phyloP scores from a whole-genome alignment of 2,888 invertebrate species.

The Oligia latruncula region DNA sequence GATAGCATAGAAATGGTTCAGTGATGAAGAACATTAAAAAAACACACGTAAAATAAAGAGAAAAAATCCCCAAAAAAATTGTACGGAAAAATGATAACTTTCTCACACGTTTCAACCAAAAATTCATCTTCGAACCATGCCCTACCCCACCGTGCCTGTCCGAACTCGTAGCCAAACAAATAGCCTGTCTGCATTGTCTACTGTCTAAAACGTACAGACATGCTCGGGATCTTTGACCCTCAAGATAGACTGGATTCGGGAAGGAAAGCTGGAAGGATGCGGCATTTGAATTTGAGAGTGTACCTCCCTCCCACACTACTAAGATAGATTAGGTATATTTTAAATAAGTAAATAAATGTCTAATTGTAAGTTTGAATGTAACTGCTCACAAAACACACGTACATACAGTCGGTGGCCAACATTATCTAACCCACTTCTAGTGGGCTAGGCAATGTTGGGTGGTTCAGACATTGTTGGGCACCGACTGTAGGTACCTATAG shows the following conservation, averaged over 20 bases:
- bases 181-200: slow-evolving; percentile 61
- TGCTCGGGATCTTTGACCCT: slow-evolving; percentile 79
- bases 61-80: not conserved
- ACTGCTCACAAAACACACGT: no score
- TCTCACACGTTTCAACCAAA: not conserved
- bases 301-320: no score
- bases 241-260: slow-evolving; percentile 57
- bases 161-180: slow-evolving; percentile 54
- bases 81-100: not conserved
- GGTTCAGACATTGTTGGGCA: no score
- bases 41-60: not conserved
- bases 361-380: no score
- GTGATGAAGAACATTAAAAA: not conserved
- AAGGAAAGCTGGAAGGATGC: slow-evolving; percentile 49
- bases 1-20: not conserved
- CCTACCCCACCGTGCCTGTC: slow-evolving; percentile 52
- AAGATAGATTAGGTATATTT: no score
- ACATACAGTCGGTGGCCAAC: no score
- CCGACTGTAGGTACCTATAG: no score
- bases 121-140: slow-evolving; percentile 11
- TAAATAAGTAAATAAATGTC: no score
- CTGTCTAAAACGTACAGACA: slow-evolving; percentile 69
- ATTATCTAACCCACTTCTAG: no score
- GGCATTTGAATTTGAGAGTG: slow-evolving; percentile 41
- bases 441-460: no score